phyloP scores from a whole-genome alignment of 2,797 vertebrate species.

The Lepilemur septentrionalis region DNA sequence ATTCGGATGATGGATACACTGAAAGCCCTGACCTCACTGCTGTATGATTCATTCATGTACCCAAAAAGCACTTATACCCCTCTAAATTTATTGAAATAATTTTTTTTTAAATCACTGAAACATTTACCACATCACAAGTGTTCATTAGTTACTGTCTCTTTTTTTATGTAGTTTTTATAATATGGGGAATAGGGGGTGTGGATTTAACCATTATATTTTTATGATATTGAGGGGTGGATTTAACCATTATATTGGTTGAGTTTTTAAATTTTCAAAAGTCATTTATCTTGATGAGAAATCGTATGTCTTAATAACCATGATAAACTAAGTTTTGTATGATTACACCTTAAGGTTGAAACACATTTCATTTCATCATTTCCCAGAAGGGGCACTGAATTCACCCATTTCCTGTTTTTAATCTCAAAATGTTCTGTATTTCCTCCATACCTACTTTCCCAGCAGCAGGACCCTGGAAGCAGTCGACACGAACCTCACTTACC shows the following conservation, averaged over 20 bases:
- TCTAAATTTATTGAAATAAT: neutral
- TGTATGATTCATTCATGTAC: neutral
- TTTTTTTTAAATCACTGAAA: neutral
- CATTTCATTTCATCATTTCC: constrained; percentile 79
- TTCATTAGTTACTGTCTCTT: neutral
- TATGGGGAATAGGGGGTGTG: neutral
- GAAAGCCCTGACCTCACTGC: neutral
- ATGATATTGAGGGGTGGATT: neutral
- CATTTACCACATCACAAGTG: rapidly evolving
- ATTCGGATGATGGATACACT: neutral
- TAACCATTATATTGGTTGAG: neutral
- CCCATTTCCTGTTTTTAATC: constrained; percentile 76
- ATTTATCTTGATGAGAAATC: constrained; percentile 30
- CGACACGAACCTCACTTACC: neutral
- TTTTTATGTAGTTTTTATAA: neutral
- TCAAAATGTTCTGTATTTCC: constrained; percentile 69
- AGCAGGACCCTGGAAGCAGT: constrained; percentile 35
- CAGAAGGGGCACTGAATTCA: constrained; percentile 71
- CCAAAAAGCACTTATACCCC: neutral
- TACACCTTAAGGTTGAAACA: constrained; percentile 64
- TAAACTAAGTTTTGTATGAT: constrained; percentile 49
- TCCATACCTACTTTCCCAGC: constrained; percentile 55
- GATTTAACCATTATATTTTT: neutral
- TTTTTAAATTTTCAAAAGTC: neutral
- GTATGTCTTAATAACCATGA: constrained; percentile 26